These are phyloP conservation scores for Dasyprocta punctata DNA, from an alignment of 2,113 vertebrate genomes.

Conservation along the genomic window DNA sequence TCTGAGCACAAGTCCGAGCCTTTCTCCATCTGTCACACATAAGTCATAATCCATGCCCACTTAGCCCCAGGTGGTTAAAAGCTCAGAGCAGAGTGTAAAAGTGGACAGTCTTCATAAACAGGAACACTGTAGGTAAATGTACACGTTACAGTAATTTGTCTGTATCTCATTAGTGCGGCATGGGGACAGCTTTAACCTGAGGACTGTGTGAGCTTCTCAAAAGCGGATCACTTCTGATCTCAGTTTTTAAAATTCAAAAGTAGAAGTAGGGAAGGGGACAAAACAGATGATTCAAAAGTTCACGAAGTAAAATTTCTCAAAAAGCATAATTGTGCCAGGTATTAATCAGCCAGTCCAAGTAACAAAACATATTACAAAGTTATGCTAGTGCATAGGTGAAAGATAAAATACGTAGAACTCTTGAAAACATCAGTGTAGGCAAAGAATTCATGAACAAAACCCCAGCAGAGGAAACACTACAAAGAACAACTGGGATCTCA, in stretches of 20 bases:
- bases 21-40: neutral
- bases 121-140: neutral
- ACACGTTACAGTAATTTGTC: neutral
- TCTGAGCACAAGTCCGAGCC: neutral
- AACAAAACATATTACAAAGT: constrained; percentile 20
- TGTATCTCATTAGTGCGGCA: neutral
- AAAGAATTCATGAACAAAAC: neutral
- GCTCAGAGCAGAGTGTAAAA: neutral
- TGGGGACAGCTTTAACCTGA: neutral
- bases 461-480: neutral
- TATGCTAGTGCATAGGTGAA: neutral
- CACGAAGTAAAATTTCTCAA: constrained; percentile 34
- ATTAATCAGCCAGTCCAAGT: constrained; percentile 30
- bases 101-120: neutral
- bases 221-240: neutral
- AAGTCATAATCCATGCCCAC: neutral
- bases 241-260: constrained; percentile 24
- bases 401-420: neutral
- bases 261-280: neutral
- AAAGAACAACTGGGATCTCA: neutral
- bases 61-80: neutral
- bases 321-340: neutral
- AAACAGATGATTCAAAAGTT: neutral
- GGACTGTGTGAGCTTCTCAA: neutral
- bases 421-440: neutral